Base-by-base conservation (phyloP, 2,888 invertebrate genomes). In the Pollenia amentaria region DNA sequence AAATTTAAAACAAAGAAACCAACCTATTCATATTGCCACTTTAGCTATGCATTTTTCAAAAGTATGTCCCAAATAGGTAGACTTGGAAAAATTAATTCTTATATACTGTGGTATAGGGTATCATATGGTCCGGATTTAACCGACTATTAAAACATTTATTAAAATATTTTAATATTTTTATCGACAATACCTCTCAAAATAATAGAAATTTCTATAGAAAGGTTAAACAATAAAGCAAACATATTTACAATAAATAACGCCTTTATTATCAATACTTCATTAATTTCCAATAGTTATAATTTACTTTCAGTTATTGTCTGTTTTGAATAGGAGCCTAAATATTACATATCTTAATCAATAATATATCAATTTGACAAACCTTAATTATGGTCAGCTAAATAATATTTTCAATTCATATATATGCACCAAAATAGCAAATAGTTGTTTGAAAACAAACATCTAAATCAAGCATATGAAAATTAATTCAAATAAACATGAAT, bases 361-460 rank as follows among this genome's bases (percentile, higher is more conserved):
- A 16, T n/a, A 12, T 42, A 53, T 64, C 42, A 51, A 64, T 48
- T 44, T 44, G 42, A 9, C 21, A 76, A 44, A 44, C 48, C 29
- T 29, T 44, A 29, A 65, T 76, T 76, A 65, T 55, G 65, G 42
- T 42, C 7, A 53, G 16, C n/a, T 14, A 12, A 44, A 44, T 29
- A 57, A 44, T 21, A n/a, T 60, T 6, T 46, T 51, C n/a, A 51
- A 53, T 51, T 9, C 16, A 21, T 42, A 65, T 65, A 55, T 55
- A 53, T 29, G 11, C 12, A 44, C 29, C 29, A 29, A 29, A 29
- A 29, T 29, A 6, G 3, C 4, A 75, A 60, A 75, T 38, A 10
- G 1, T 16, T 75, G 12, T 46, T 29, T n/a, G 16, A 38, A 16
- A 21, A 55, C 21, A 55, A 55, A 55, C 4, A 55, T 29, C 6